phyloP scores from a whole-genome alignment of 2,888 invertebrate species.

The Catocala fraxini region DNA sequence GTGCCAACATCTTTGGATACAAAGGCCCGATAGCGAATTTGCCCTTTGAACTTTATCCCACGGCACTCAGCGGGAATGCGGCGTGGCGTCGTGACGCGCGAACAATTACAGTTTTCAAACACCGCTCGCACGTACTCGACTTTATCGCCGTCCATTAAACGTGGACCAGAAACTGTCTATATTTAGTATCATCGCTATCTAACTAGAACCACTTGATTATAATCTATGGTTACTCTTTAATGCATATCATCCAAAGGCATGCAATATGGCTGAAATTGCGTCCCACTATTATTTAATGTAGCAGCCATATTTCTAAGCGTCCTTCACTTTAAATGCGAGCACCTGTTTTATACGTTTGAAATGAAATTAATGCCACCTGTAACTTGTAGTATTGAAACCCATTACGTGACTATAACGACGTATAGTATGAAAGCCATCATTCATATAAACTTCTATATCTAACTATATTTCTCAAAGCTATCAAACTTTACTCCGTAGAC shows the following conservation, averaged over 20 bases:
- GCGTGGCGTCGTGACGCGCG: slow-evolving; percentile 66
- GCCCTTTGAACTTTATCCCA: slow-evolving; percentile 77
- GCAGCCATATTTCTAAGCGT: too few species aligned
- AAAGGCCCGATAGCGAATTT: slow-evolving; percentile 63
- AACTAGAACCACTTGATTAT: slow-evolving; percentile 17
- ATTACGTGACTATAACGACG: slow-evolving; percentile 66
- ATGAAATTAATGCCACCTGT: slow-evolving; percentile 30
- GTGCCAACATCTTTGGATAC: slow-evolving; percentile 60
- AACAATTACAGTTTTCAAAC: slow-evolving; percentile 73
- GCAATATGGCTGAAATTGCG: too few species aligned
- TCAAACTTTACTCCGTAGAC: slow-evolving; percentile 78
- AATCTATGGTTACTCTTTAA: slow-evolving; percentile 35
- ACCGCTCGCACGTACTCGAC: slow-evolving; percentile 58
- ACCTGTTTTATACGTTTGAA: too few species aligned
- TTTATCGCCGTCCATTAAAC: slow-evolving; percentile 67
- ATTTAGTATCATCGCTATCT: slow-evolving; percentile 22
- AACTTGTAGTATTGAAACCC: slow-evolving; percentile 61
- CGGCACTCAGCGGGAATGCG: slow-evolving; percentile 56
- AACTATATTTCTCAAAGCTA: slow-evolving; percentile 76
- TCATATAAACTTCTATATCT: slow-evolving; percentile 75
- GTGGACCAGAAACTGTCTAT: slow-evolving; percentile 46
- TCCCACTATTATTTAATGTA: too few species aligned
- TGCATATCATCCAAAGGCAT: too few species aligned
- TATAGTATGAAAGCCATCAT: slow-evolving; percentile 62
- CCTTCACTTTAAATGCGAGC: too few species aligned